Percentiles rank a stretch among this genome's conserved stretches.
Conservation (phyloP, 2,888 invertebrate genomes). For the Metellina segmentata region DNA sequence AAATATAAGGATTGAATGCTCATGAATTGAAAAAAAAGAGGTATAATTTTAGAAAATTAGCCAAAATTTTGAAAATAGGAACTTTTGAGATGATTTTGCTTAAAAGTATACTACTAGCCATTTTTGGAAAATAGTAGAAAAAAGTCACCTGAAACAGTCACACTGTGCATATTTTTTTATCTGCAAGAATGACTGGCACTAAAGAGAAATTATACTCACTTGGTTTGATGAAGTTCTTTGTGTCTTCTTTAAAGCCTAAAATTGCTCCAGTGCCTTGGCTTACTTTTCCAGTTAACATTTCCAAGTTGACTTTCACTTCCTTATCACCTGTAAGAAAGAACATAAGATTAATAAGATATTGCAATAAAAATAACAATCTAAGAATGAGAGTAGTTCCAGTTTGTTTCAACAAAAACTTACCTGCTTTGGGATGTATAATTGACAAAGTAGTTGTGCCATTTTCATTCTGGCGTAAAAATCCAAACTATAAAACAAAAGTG, state of each 20-base stretch:
- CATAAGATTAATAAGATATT: neutral
- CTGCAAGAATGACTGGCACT: too few species aligned
- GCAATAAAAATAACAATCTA: neutral
- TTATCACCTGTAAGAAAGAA: constrained; percentile 50
- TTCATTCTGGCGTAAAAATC: constrained; percentile 91
- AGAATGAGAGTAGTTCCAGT: neutral
- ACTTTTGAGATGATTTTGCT: too few species aligned
- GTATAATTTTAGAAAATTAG: too few species aligned
- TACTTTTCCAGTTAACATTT: constrained; percentile 89
- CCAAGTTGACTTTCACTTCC: constrained; percentile 86
- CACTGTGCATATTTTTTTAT: too few species aligned
- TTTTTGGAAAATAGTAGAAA: too few species aligned
- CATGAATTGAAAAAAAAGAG: too few species aligned
- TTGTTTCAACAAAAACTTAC: constrained; percentile 11
- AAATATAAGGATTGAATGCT: too few species aligned
- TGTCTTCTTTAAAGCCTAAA: constrained; percentile 91
- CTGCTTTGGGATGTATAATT: constrained; percentile 86
- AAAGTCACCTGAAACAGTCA: too few species aligned
- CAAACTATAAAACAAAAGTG: constrained; percentile 83
- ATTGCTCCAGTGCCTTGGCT: constrained; percentile 89
- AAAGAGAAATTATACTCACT: constrained; percentile 78
- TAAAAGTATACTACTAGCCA: too few species aligned
- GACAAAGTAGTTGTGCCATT: constrained; percentile 95
- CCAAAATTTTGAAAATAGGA: too few species aligned
- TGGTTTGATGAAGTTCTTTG: constrained; percentile 92